A percentile compares a stretch with the other conserved stretches of the same genome.
These are phyloP conservation scores for Bufo bufo DNA, from an alignment of 2,113 vertebrate species.

Conservation along the genomic window DNA sequence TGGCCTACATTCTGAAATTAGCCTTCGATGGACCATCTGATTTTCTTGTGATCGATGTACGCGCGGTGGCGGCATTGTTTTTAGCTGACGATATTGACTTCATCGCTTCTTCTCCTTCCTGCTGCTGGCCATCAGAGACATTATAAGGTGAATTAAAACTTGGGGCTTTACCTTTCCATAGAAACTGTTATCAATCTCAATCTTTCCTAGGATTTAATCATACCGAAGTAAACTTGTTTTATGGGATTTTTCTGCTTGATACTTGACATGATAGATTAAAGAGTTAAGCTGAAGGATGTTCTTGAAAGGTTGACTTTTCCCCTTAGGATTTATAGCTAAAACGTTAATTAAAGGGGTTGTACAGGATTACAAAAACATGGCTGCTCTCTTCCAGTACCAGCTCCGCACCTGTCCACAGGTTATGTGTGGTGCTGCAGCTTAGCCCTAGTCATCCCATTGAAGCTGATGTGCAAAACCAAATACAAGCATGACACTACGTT, in stretches of 20 bases:
- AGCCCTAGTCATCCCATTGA: no score
- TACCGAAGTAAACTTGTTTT: not conserved
- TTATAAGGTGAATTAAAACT: not conserved
- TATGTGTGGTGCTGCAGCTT: not conserved
- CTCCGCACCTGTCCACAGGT: not conserved
- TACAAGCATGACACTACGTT: no score
- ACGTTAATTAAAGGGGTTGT: not conserved
- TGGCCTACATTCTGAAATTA: constrained; percentile 40
- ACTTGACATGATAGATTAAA: not conserved
- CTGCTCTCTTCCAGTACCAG: not conserved
- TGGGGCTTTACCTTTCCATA: not conserved
- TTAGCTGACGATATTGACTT: constrained; percentile 14
- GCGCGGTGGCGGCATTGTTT: constrained; percentile 17
- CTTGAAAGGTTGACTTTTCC: not conserved
- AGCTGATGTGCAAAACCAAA: no score
- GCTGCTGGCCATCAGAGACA: not conserved
- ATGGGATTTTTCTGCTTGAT: not conserved
- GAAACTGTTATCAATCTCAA: not conserved
- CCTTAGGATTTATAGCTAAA: not conserved
- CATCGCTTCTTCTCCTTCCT: not conserved
- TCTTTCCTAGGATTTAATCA: not conserved
- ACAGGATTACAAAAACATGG: not conserved
- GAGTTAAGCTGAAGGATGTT: not conserved
- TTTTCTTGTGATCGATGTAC: constrained; percentile 15
- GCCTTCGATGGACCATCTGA: constrained; percentile 32